Evolutionary conservation across 2,113 vertebrate species (phyloP).

Genomic region (Rhea pennata): DNA sequence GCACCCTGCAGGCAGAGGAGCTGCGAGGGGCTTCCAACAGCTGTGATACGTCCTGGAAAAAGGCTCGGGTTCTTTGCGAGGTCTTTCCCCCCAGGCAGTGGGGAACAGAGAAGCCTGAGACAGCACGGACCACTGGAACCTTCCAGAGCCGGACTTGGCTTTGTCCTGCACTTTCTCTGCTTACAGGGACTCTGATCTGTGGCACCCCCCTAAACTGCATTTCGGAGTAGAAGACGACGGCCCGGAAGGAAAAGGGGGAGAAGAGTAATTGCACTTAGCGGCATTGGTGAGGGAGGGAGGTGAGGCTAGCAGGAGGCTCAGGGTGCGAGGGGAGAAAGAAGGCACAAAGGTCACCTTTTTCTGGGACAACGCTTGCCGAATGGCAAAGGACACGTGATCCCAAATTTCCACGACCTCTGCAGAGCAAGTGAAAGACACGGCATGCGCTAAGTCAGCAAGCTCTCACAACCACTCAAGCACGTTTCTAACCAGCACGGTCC

Average conservation of each 20-base stretch:
- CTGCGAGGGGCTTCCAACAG: neutral
- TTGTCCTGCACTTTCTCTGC: neutral
- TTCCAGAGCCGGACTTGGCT: neutral
- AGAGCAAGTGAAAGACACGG: neutral
- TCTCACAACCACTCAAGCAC: neutral
- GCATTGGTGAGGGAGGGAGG: no score
- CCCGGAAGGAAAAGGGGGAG: neutral
- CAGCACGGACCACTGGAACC: no score
- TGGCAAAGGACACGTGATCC: neutral
- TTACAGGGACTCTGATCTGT: neutral
- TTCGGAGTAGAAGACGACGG: neutral
- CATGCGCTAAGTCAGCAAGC: neutral
- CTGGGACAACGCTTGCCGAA: neutral
- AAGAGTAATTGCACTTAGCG: neutral
- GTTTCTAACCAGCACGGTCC: neutral
- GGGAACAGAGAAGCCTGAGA: no score
- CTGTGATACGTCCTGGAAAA: neutral
- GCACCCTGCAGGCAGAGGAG: neutral
- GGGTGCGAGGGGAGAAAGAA: neutral
- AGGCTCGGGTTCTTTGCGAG: neutral
- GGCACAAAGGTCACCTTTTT: neutral
- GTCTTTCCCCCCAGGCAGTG: neutral
- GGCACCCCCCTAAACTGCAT: no score
- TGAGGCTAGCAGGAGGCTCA: no score
- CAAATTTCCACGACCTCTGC: neutral